phyloP scores from a whole-genome alignment of 2,888 invertebrate species.

The Syritta pipiens region DNA sequence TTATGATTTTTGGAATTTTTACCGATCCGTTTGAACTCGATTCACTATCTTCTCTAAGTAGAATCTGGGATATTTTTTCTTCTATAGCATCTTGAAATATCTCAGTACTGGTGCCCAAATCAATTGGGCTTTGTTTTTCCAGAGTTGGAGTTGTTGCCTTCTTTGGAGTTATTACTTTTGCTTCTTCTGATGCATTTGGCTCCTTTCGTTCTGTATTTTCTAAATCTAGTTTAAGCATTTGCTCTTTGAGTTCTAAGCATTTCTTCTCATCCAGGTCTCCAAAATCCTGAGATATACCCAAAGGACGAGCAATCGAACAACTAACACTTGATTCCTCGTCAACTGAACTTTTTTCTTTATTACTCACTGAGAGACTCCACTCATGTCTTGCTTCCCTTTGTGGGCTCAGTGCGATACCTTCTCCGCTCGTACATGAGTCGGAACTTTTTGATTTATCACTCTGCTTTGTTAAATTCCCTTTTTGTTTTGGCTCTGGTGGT shows the following conservation, averaged over 20 bases:
- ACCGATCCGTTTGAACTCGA: constrained; percentile 82
- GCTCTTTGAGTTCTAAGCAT: constrained; percentile 82
- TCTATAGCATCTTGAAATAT: constrained; percentile 79
- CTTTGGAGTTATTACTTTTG: constrained; percentile 80
- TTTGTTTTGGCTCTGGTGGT: constrained; percentile 80
- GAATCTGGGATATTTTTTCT: constrained; percentile 79
- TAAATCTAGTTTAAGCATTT: constrained; percentile 82
- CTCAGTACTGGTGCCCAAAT: constrained; percentile 82
- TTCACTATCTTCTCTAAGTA: constrained; percentile 82
- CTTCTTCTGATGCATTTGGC: constrained; percentile 76
- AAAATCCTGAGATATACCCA: constrained; percentile 88
- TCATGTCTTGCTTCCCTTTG: constrained; percentile 79
- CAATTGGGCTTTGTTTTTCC: constrained; percentile 84
- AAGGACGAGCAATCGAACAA: constrained; percentile 88
- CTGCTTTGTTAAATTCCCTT: constrained; percentile 81
- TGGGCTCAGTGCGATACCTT: constrained; percentile 84
- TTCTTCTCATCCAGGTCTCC: constrained; percentile 82
- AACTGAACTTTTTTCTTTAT: constrained; percentile 83
- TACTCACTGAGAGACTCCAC: constrained; percentile 79
- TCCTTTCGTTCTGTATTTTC: constrained; percentile 79
- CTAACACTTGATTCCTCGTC: constrained; percentile 88
- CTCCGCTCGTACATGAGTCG: constrained; percentile 91
- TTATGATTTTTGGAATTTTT: constrained; percentile 81
- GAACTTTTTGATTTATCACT: constrained; percentile 86
- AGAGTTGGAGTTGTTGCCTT: constrained; percentile 81